These are phyloP conservation scores for Syrista parreyssii DNA, from an alignment of 2,888 invertebrate species.

Conservation along the genomic window DNA sequence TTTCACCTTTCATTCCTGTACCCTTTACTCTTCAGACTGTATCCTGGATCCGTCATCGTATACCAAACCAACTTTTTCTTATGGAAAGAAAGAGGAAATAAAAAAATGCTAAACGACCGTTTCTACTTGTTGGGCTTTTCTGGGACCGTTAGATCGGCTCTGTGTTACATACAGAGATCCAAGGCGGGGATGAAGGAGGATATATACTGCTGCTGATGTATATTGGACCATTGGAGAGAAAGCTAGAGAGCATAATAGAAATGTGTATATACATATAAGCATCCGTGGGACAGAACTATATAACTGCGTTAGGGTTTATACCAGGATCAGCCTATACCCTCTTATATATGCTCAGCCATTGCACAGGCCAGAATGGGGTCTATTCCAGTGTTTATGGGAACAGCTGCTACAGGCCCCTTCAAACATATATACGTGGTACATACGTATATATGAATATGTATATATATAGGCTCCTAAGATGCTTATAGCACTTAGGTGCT, in stretches of 20 bases:
- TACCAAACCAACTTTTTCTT: background rate
- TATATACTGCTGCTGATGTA: background rate
- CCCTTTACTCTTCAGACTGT: background rate
- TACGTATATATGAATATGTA: background rate
- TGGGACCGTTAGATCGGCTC: background rate
- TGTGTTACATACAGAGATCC: background rate
- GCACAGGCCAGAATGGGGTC: background rate
- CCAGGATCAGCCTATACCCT: background rate
- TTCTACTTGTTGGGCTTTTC: background rate
- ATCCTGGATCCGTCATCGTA: background rate
- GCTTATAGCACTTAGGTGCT: background rate
- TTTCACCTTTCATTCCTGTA: background rate
- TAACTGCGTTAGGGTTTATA: background rate
- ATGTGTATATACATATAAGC: background rate
- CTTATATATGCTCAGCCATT: too few relatives aligned
- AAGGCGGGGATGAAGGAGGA: background rate
- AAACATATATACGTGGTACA: background rate
- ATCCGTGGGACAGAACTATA: background rate
- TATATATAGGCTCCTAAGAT: background rate
- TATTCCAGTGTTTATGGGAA: constrained; percentile 25
- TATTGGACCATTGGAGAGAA: background rate
- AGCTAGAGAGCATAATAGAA: background rate
- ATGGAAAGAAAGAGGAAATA: background rate
- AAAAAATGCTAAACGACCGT: background rate
- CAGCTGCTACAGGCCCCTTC: constrained; percentile 25